Percentiles rank a stretch among this genome's conserved stretches.
Conservation (phyloP, 1,140 invertebrate species). For the Drosophila aff. region DNA sequence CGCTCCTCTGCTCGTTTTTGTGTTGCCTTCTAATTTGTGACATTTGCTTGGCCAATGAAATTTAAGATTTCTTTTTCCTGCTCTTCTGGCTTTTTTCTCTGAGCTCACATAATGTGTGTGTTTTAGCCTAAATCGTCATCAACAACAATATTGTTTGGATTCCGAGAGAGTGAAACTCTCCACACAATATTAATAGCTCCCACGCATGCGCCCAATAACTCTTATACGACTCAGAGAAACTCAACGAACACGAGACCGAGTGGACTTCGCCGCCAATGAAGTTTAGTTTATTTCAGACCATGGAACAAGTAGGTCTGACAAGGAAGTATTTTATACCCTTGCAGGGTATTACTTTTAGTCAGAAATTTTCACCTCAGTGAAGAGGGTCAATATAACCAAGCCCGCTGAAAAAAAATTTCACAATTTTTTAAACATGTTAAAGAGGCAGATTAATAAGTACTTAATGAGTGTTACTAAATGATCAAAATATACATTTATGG, state of each 20-base stretch:
- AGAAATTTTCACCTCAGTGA: background rate
- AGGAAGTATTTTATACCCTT: background rate
- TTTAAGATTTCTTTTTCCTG: constrained; percentile 42
- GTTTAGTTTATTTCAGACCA: constrained; percentile 32
- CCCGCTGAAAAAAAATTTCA: too few relatives aligned
- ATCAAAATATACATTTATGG: too few relatives aligned
- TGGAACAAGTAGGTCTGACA: constrained; percentile 8
- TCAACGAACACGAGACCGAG: constrained; percentile 21
- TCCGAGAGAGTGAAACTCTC: constrained; percentile 22
- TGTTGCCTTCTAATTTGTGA: constrained; percentile 48
- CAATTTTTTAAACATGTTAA: too few relatives aligned
- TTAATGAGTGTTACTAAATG: too few relatives aligned
- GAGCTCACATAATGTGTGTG: constrained; percentile 17
- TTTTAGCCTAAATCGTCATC: constrained; percentile 44
- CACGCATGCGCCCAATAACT: constrained; percentile 23
- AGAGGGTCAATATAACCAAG: too few relatives aligned
- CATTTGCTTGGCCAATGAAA: constrained; percentile 70
- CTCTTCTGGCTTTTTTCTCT: constrained; percentile 22
- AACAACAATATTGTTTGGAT: constrained; percentile 33
- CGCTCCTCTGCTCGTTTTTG: background rate
- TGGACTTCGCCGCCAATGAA: constrained; percentile 5
- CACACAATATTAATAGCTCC: constrained; percentile 1
- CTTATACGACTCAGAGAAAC: constrained; percentile 34
- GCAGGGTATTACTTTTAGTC: background rate
- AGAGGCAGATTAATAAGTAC: too few relatives aligned